Evolutionary conservation across 2,888 invertebrate species (phyloP).

Genomic region (Agrotis clavis): DNA sequence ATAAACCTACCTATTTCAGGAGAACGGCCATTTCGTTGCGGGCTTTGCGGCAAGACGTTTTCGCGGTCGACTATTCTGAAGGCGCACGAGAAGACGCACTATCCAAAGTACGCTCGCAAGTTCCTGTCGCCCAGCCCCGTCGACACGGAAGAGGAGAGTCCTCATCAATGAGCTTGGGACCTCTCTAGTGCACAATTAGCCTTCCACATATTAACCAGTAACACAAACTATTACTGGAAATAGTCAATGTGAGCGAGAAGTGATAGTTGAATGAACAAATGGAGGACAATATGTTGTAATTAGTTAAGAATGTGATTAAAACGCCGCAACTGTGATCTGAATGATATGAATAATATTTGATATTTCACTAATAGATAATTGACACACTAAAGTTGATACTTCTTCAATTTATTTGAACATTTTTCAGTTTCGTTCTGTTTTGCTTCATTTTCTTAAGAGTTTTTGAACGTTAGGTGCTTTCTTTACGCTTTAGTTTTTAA

Average conservation of each 20-base stretch:
- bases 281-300: constrained; percentile 90
- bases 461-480: constrained; percentile 86
- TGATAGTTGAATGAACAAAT: constrained; percentile 86
- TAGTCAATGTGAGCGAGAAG: constrained; percentile 83
- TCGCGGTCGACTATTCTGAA: constrained; percentile 97
- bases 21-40: constrained; percentile 97
- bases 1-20: constrained; percentile 85
- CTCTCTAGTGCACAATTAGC: constrained; percentile 75
- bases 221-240: constrained; percentile 75
- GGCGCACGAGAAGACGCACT: constrained; percentile 98
- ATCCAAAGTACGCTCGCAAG: constrained; percentile 97
- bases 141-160: constrained; percentile 95
- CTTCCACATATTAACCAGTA: constrained; percentile 78
- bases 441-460: constrained; percentile 75
- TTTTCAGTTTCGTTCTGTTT: constrained; percentile 72
- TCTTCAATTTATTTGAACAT: constrained; percentile 78
- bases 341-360: constrained; percentile 91
- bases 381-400: constrained; percentile 86
- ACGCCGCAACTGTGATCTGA: constrained; percentile 92
- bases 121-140: constrained; percentile 97
- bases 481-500: constrained; percentile 84
- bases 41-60: constrained; percentile 97
- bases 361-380: constrained; percentile 91
- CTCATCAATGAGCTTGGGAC: constrained; percentile 91
- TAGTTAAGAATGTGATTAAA: constrained; percentile 91